Conservation (phyloP, 2,113 vertebrate species). For the Rhinogobius similis region DNA sequence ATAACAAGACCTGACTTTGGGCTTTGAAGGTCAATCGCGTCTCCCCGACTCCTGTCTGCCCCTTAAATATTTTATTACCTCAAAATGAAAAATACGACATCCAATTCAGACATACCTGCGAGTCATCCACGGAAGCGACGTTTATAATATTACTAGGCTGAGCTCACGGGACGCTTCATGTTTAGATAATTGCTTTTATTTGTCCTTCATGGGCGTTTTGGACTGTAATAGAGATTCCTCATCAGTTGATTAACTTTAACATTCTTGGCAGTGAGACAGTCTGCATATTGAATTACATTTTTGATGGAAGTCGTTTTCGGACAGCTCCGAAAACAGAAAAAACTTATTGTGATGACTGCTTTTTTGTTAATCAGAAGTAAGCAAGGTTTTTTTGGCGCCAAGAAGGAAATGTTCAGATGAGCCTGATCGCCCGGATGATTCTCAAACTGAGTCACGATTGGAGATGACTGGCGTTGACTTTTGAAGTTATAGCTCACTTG, state of each 20-base stretch:
- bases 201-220: constrained; percentile 14
- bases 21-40: constrained; percentile 73
- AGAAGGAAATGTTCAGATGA: background rate
- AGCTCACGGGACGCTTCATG: constrained; percentile 12
- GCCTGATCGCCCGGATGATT: background rate
- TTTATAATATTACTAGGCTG: constrained; percentile 42
- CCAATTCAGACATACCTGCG: constrained; percentile 73
- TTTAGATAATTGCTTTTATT: constrained; percentile 33
- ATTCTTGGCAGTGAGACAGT: constrained; percentile 3
- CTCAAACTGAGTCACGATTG: constrained; percentile 1
- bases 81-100: constrained; percentile 75
- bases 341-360: background rate
- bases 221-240: constrained; percentile 13
- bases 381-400: background rate
- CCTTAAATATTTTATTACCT: constrained; percentile 80
- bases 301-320: background rate
- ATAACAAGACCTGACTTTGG: constrained; percentile 67
- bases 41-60: constrained; percentile 53
- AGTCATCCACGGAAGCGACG: constrained; percentile 58
- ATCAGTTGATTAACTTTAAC: constrained; percentile 10
- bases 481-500: constrained; percentile 4
- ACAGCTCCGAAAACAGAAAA: background rate
- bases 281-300: constrained; percentile 6
- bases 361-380: constrained; percentile 7
- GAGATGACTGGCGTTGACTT: constrained; percentile 1